A percentile compares a stretch with the other conserved stretches of the same genome.
Conservation (phyloP, 2,888 invertebrate genomes). For the Himalopsyche kuldschensis region DNA sequence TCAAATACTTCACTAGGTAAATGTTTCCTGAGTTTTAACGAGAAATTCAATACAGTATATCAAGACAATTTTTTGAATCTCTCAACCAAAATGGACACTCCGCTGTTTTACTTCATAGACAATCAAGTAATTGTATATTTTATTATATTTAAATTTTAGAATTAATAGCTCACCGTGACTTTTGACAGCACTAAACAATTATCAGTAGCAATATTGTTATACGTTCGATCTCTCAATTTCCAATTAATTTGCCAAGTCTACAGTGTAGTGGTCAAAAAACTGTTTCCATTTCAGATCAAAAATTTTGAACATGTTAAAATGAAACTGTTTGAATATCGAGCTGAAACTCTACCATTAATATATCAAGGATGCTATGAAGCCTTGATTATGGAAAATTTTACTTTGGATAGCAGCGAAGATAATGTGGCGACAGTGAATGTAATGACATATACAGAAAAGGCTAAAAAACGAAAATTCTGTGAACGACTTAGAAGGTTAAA, state of each 20-base stretch:
- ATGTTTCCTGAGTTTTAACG: constrained; percentile 71
- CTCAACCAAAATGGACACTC: constrained; percentile 53
- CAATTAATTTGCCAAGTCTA: too few relatives aligned
- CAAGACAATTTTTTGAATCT: constrained; percentile 66
- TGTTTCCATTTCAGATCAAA: neutral
- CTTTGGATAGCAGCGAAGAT: neutral
- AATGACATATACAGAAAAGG: constrained; percentile 86
- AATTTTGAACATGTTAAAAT: neutral
- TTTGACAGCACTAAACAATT: too few relatives aligned
- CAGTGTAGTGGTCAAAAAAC: too few relatives aligned
- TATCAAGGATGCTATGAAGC: neutral
- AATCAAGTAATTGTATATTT: constrained; percentile 56
- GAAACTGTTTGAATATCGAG: neutral
- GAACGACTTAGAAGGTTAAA: constrained; percentile 78
- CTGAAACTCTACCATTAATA: neutral
- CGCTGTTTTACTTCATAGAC: constrained; percentile 72
- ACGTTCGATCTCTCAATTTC: neutral
- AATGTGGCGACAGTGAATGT: neutral
- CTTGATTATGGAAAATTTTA: neutral
- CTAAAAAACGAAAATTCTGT: constrained; percentile 80
- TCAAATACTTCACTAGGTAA: constrained; percentile 71
- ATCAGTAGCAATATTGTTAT: neutral
- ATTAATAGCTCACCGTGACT: neutral
- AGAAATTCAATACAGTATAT: constrained; percentile 67
- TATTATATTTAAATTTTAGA: neutral